phyloP scores from a whole-genome alignment of 2,113 vertebrate species.

The Stomatorhinus ivindoensis region DNA sequence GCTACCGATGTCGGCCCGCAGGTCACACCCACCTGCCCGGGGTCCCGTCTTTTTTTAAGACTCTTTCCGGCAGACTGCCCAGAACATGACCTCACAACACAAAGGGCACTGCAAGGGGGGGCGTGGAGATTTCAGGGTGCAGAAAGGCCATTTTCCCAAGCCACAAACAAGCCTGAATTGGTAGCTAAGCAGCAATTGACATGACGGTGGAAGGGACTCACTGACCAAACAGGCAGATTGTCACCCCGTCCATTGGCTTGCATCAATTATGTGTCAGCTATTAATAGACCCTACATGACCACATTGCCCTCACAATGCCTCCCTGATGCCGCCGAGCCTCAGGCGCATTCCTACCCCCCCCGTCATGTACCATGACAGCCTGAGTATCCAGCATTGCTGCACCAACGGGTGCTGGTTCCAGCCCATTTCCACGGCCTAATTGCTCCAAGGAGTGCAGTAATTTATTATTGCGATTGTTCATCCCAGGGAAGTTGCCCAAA shows the following conservation, averaged over 20 bases:
- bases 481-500: neutral
- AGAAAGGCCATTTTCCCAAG: neutral
- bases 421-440: neutral
- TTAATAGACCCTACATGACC: constrained; percentile 1
- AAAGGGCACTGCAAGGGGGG: neutral
- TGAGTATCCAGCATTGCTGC: neutral
- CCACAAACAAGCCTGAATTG: neutral
- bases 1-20: neutral
- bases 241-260: neutral
- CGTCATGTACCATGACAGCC: neutral
- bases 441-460: neutral
- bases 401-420: neutral
- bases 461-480: neutral
- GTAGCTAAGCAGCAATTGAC: neutral
- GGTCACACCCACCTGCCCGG: neutral
- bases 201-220: neutral
- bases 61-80: neutral
- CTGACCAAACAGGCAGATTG: neutral
- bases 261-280: neutral
- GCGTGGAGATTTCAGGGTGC: neutral
- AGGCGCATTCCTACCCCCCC: neutral
- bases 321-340: neutral
- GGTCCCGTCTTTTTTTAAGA: neutral
- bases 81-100: neutral
- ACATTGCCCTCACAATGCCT: neutral